Conservation (phyloP, 2,888 invertebrate genomes). For the Eupeodes luniger region DNA sequence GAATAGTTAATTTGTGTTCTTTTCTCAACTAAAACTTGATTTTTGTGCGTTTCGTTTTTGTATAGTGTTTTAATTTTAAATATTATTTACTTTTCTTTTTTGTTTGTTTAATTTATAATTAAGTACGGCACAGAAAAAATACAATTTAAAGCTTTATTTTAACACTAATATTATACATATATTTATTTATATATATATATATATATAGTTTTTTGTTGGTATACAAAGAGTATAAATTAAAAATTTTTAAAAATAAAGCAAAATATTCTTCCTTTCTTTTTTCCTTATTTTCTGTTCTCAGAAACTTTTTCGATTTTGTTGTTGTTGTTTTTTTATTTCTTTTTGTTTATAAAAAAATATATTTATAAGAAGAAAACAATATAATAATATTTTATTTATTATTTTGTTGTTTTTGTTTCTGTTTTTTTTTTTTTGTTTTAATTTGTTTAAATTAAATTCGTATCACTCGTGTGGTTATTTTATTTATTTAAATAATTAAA, state of each 20-base stretch:
- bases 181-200: constrained; percentile 24
- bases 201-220: constrained; percentile 18
- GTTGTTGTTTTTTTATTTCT: neutral
- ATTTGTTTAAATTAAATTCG: constrained; percentile 45
- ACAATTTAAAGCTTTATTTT: constrained; percentile 64
- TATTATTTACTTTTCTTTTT: neutral
- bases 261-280: constrained; percentile 29
- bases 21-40: constrained; percentile 68
- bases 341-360: constrained; percentile 22
- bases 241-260: constrained; percentile 20
- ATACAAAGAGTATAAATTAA: constrained; percentile 54
- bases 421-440: neutral
- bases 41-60: constrained; percentile 76
- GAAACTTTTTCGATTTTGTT: neutral
- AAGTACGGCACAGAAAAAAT: constrained; percentile 73
- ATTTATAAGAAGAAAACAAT: constrained; percentile 37
- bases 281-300: constrained; percentile 10
- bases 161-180: constrained; percentile 49
- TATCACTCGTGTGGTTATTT: constrained; percentile 62
- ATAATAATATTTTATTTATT: constrained; percentile 13
- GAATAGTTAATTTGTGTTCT: constrained; percentile 13
- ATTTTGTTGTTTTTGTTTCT: neutral
- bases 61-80: constrained; percentile 22
- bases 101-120: constrained; percentile 58
- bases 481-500: constrained; percentile 45